A percentile compares a stretch with the other conserved stretches of the same genome.
Evolutionary conservation across 2,113 vertebrate species (phyloP).

Genomic region (Rhodinocichla rosea): DNA sequence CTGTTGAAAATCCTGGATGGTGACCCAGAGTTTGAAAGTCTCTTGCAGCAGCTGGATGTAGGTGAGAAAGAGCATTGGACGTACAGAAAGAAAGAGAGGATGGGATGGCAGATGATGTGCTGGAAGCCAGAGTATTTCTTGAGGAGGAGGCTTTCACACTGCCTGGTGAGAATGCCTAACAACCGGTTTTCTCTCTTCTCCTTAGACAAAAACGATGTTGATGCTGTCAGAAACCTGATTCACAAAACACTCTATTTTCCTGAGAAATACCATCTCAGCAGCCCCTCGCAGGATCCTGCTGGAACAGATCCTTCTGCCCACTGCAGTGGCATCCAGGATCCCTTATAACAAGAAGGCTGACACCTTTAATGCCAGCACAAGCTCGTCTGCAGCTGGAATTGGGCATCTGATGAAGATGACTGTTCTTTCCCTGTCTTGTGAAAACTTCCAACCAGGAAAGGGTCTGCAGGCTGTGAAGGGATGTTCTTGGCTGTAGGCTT

Average conservation of each 20-base stretch:
- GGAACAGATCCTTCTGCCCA: background rate
- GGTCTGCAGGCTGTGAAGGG: background rate
- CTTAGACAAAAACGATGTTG: constrained; percentile 76
- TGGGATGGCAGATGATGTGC: background rate
- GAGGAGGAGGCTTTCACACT: background rate
- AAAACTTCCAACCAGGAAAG: background rate
- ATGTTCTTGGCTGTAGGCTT: background rate
- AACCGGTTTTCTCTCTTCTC: background rate
- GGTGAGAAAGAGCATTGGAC: constrained; percentile 66
- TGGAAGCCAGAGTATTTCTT: background rate
- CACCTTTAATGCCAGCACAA: background rate
- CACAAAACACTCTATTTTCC: constrained; percentile 82
- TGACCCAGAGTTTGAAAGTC: constrained; percentile 75
- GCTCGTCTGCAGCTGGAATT: background rate
- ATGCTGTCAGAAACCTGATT: constrained; percentile 77
- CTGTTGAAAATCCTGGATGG: constrained; percentile 85
- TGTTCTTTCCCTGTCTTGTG: background rate
- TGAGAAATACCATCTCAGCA: constrained; percentile 16
- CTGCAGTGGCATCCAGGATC: background rate
- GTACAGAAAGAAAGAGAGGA: background rate
- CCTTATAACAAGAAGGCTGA: background rate
- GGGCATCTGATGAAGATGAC: background rate
- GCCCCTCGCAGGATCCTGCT: background rate
- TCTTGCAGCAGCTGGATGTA: constrained; percentile 78
- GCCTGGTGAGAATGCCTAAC: background rate